A percentile compares a stretch with the other conserved stretches of the same genome.
phyloP scores from a whole-genome alignment of 2,888 invertebrate species.

The Halictus quadricinctus region DNA sequence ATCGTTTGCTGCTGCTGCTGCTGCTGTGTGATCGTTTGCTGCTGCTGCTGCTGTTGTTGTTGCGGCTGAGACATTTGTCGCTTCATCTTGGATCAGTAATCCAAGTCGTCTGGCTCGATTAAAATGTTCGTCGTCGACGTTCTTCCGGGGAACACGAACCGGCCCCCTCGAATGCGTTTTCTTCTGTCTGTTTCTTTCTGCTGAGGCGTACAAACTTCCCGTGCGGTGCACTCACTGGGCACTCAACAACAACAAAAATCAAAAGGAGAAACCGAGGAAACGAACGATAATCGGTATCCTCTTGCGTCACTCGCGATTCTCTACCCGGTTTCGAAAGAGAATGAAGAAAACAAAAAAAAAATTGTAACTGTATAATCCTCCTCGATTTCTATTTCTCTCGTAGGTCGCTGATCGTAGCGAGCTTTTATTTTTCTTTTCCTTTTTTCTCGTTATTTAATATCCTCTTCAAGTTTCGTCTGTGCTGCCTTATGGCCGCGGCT shows the following conservation, averaged over 20 bases:
- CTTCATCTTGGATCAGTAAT: conserved; percentile 86
- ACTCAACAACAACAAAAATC: conserved; percentile 56
- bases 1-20: conserved; percentile 83
- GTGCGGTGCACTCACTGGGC: conserved; percentile 47
- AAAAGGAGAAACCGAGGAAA: background rate
- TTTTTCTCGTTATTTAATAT: conserved; percentile 18
- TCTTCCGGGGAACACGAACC: conserved; percentile 31
- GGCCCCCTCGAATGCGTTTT: background rate
- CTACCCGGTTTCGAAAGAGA: conserved; percentile 20
- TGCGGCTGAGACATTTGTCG: conserved; percentile 85
- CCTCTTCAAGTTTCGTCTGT: conserved; percentile 48
- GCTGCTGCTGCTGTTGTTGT: conserved; percentile 80
- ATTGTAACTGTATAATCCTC: background rate
- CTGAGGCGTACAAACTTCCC: conserved; percentile 27
- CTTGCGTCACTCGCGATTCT: conserved; percentile 54
- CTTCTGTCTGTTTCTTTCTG: conserved; percentile 7
- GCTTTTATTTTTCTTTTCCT: conserved; percentile 17
- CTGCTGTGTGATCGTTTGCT: conserved; percentile 80
- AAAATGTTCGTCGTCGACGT: conserved; percentile 31
- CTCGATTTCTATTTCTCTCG: conserved; percentile 39
- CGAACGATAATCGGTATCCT: conserved; percentile 23
- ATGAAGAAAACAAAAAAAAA: background rate
- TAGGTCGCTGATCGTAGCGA: background rate
- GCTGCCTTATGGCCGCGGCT: conserved; percentile 81
- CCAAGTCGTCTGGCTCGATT: conserved; percentile 60